Evolutionary conservation across 64 coral and sea anemone genomes (phyloP), one percentile per base, ranked within the genome.

Genomic region (Porites australiensis): DNA sequence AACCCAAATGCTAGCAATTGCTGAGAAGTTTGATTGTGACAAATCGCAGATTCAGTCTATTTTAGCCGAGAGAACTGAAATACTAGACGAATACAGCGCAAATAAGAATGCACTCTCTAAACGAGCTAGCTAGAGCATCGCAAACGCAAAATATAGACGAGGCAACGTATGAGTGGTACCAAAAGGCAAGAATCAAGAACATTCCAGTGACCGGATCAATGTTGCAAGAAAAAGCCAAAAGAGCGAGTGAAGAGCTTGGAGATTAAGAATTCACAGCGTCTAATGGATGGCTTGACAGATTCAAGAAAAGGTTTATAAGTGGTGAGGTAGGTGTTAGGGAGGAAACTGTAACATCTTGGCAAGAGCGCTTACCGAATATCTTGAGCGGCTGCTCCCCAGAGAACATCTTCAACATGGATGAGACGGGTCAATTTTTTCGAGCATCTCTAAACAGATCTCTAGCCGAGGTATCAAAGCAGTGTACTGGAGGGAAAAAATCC

Each of bases 1-100:
- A 82, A 92, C 72, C 82, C 79, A 19, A 86, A 64, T 86, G 68
- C 70, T 61, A 82, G 73, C 83, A 86, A 70, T 76, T 50, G 90
- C 90, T 85, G 55, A 85, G 84, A 37, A 92, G 51, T 92, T 92
- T 92, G 50, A 70, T 67, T 64, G 70, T 86, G 82, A 82, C 50
- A 91, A 64, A 72, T 67, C 89, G 23, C 89, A 91, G 51, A 49
- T 66, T 19, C 74, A 77, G 44, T 47, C 53, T 5, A 85, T 65
- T 50, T 66, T 65, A 44, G 62, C 58, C n/a, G 49, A 85, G 44
- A 85, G 69, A 74, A 71, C 46, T 50, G 86, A 55, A 57, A 76
- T 88, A 15, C 27, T 77, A 22, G 69, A 54, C 50, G 49, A 88
- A 75, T 88, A 88, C 53, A 58, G 53, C 50, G 72, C 48, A 59